Base-by-base conservation (phyloP, 2,888 invertebrate species). In the Geophilus truncorum region DNA sequence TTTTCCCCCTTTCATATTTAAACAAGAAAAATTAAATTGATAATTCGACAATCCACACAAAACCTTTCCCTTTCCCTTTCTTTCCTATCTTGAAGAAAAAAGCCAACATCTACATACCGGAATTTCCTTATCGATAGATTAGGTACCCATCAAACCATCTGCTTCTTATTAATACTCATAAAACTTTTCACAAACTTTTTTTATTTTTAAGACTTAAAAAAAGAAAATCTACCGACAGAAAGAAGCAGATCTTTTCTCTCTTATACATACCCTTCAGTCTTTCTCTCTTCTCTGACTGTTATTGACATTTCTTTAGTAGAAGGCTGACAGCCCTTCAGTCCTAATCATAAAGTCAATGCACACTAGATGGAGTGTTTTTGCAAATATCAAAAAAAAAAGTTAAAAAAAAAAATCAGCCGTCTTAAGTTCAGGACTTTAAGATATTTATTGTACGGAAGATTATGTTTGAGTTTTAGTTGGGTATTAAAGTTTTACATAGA, bases 311-410 rank as follows among this genome's bases (percentile, higher is more conserved):
- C 62, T 62, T 62, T 62, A 62, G 62, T 28, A 62, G 62, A 23
- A 62, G 62, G 62, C 62, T 62, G 62, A 62, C 62, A 62, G 62
- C 62, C 62, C 62, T 62, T 62, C 62, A 62, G 62, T 62, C 62
- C 62, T 62, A 62, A 62, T 62, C 62, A 62, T 62, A 62, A 62
- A 62, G 62, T 62, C 62, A 62, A 62, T 23, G 62, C 62, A 62
- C 62, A 62, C 62, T 57, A 28, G 62, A 62, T 62, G 62, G 62
- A 62, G 25, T 62, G 62, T 62, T 62, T 62, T 62, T 62, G 62
- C 62, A 62, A 62, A 62, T 62, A 62, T 62, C 45, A 45, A 45
- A 62, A 28, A 62, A 57, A 62, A n/a, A n/a, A n/a, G n/a, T n/a
- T n/a, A n/a, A n/a, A n/a, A n/a, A 62, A 62, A 23, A 62, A 62